These are phyloP conservation scores for Eilema caniola DNA, from an alignment of 2,888 invertebrate species.

Conservation along the genomic window DNA sequence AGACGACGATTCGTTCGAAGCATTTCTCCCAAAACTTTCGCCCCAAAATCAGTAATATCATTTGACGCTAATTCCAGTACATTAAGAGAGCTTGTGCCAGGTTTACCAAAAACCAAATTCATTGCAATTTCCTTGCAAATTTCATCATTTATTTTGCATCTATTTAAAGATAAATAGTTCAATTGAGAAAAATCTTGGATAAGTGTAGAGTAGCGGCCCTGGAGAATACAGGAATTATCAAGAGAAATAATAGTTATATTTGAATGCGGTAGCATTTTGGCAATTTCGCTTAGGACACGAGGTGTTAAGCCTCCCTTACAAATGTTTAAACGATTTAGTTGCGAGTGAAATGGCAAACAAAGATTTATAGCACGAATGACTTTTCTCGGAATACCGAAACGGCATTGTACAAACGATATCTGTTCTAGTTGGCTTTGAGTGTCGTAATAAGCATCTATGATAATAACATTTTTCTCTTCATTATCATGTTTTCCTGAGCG, in stretches of 20 bases:
- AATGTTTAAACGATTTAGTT: slow-evolving; percentile 57
- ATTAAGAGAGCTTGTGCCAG: slow-evolving; percentile 50
- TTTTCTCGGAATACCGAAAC: slow-evolving; percentile 47
- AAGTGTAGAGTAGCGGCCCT: slow-evolving; percentile 62
- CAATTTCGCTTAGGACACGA: slow-evolving; percentile 55
- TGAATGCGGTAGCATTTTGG: slow-evolving; percentile 61
- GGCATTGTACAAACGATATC: slow-evolving; percentile 53
- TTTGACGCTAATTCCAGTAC: slow-evolving; percentile 65
- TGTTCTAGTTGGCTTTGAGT: slow-evolving; percentile 52
- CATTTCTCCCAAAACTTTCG: slow-evolving; percentile 11
- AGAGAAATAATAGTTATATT: slow-evolving; percentile 67
- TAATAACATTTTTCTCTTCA: not conserved
- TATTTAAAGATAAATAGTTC: slow-evolving; percentile 63
- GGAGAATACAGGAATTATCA: slow-evolving; percentile 58
- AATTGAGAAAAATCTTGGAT: slow-evolving; percentile 57
- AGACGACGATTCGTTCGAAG: slow-evolving; percentile 30
- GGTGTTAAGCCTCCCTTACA: slow-evolving; percentile 49
- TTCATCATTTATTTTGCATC: slow-evolving; percentile 61
- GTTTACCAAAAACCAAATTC: slow-evolving; percentile 44
- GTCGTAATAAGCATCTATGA: slow-evolving; percentile 59
- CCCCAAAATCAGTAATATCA: slow-evolving; percentile 48
- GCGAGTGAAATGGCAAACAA: slow-evolving; percentile 62
- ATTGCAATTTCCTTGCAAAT: slow-evolving; percentile 55
- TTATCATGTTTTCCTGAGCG: not conserved
- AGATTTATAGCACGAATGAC: slow-evolving; percentile 60